Base-by-base conservation (phyloP, 2,888 invertebrate species). In the Thelaira solivaga region DNA sequence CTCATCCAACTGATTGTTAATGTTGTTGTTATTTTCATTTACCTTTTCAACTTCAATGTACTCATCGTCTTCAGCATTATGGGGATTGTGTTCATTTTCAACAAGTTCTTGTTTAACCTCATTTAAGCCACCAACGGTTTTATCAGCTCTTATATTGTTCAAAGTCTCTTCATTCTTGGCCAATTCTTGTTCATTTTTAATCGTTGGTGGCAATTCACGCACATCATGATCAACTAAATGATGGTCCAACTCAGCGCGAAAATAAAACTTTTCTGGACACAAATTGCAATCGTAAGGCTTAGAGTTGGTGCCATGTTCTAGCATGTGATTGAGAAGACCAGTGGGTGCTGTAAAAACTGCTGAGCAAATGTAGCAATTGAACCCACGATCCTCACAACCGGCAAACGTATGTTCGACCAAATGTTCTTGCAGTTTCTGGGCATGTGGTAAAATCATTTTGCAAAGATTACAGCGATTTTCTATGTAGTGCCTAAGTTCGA, bases 391-490 rank as follows among this genome's bases (percentile, higher is more conserved):
- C 34, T 94, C 93, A 83, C 95, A 95, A 3, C 96, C 96, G 24
- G 95, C 95, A 85, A 96, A 97, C 0, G 96, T 96, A 88, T 98
- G 97, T 84, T 97, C 97, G 76, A 97, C 97, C 72, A 97, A 90
- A 86, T 97, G 97, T 74, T 93, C 92, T 88, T 96, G 97, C 1
- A 97, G 91, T 77, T 96, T 93, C 36, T 94, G 92, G 0, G 95
- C 93, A 1, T 95, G 94, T 47, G 94, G 93, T 47, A 95, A 91
- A 7, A 94, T 92, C 82, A 94, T 92, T 65, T 94, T 91, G 85
- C 97, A 97, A 2, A 97, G 91, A 79, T 94, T 92, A 84, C 97
- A 97, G 3, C 87, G 87, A 65, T 87, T 86, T 74, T 88, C 89
- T 13, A 86, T 74, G 65, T 90, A 90, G 22, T 72, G 68, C 2